Percentiles rank a stretch among this genome's conserved stretches.
phyloP scores from a whole-genome alignment of 2,888 invertebrate species.

The Phoronis australis region DNA sequence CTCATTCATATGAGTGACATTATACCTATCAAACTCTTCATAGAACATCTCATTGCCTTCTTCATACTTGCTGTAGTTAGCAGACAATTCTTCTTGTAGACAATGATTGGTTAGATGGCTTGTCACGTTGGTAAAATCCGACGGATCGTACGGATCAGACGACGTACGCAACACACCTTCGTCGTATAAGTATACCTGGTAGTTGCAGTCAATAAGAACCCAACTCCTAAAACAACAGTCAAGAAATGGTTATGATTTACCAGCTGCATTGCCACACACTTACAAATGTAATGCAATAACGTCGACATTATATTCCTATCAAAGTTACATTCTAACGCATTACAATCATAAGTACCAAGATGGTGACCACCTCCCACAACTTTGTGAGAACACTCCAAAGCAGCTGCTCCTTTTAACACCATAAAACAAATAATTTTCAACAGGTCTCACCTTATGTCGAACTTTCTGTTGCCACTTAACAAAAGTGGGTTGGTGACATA shows the following conservation, averaged over 20 bases:
- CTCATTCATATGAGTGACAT: neutral
- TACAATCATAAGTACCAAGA: too few relatives aligned
- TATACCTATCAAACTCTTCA: slow-evolving; percentile 27
- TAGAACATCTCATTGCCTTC: slow-evolving; percentile 42
- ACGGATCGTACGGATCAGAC: slow-evolving; percentile 27
- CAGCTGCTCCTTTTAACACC: neutral
- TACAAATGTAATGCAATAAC: too few relatives aligned
- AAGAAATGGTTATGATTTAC: too few relatives aligned
- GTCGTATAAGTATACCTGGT: slow-evolving; percentile 27
- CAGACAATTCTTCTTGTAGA: slow-evolving; percentile 28
- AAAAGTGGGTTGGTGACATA: slow-evolving; percentile 30
- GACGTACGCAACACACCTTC: slow-evolving; percentile 37
- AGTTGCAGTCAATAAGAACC: slow-evolving; percentile 30
- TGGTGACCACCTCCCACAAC: too few relatives aligned
- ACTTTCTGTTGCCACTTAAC: slow-evolving; percentile 27
- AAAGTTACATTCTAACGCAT: too few relatives aligned
- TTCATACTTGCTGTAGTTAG: slow-evolving; percentile 34
- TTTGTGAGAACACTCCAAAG: neutral
- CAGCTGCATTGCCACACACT: too few relatives aligned
- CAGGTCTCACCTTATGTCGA: slow-evolving; percentile 38
- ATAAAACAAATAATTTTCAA: too few relatives aligned
- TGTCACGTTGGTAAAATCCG: slow-evolving; percentile 23
- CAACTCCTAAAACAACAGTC: slow-evolving; percentile 27
- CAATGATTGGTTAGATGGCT: slow-evolving; percentile 38
- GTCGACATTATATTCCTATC: too few relatives aligned